Conservation (phyloP, 2,113 vertebrate genomes). For the Nyctibius bracteatus region DNA sequence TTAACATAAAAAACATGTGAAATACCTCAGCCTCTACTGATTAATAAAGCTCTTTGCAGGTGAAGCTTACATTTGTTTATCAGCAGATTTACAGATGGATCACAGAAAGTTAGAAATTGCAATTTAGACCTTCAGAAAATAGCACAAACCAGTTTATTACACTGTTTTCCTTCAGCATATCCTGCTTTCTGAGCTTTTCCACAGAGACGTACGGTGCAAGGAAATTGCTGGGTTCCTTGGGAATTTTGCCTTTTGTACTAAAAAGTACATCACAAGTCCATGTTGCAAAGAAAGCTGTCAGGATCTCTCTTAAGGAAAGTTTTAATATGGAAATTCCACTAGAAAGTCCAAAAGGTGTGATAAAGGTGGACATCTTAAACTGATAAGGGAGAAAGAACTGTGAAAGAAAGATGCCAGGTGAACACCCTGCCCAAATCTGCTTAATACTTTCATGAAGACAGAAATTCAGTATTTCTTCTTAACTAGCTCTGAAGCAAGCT, state of each 20-base stretch:
- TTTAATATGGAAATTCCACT: constrained; percentile 25
- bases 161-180: not conserved
- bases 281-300: constrained; percentile 13
- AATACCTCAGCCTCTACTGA: not conserved
- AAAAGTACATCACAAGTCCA: not conserved
- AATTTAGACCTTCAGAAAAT: not conserved
- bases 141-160: not conserved
- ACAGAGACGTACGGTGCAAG: not conserved
- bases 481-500: not conserved
- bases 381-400: not conserved
- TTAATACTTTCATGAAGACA: not conserved
- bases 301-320: not conserved
- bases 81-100: not conserved
- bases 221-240: not conserved
- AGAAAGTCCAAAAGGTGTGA: not conserved
- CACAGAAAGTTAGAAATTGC: not conserved
- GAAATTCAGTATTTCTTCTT: not conserved
- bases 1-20: not conserved
- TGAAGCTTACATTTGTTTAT: not conserved
- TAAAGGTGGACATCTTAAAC: not conserved
- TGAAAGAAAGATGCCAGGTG: not conserved
- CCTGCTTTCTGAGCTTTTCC: not conserved
- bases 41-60: not conserved
- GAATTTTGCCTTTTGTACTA: constrained; percentile 24
- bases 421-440: not conserved